Base-by-base conservation (phyloP, 1,140 invertebrate species). In the Lethocerus indicus region DNA sequence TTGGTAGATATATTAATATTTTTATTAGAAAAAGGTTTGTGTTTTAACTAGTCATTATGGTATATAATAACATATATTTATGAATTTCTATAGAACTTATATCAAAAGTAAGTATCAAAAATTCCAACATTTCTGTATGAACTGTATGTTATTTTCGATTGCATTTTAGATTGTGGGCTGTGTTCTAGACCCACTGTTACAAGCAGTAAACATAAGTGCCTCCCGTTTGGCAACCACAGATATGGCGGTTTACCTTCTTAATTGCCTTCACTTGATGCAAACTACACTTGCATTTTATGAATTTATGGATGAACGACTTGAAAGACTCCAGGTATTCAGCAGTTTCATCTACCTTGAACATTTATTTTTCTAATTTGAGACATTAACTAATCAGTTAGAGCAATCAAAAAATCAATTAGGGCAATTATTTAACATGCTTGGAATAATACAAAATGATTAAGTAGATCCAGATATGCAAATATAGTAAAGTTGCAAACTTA, bases 231-330 rank as follows among this genome's bases (percentile, higher is more conserved):
- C 85, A 52, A 79, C 84, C 2, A 76, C 86, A 20, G 93, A 98
- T 59, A 93, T 94, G 86, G 87, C 91, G 28, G 88, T 94, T 0
- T 97, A 95, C 64, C 74, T 91, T 59, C 67, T 96, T 3, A 97
- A 98, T 69, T 95, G 89, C 61, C 77, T 95, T 57, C 84, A 95
- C 65, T 76, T 86, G 49, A 92, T 96, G 65, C 83, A 91, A 58
- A 85, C 83, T 20, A 90, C 87, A 3, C 65, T 95, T 24, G 82
- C 85, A 4, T 65, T 92, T 20, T 95, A 89, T 62, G 83, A 92
- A 63, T 89, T 85, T 58, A 86, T 92, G 69, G 91, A 95, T 62
- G 79, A 87, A 53, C 74, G 87, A 57, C 70, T 93, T 55, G 91
- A 95, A 68, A 80, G 89, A 59, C 63, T 95, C 20, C 86, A 81